Evolutionary conservation across 64 coral and sea anemone species (phyloP).

Genomic region (Actinia tenebrosa): DNA sequence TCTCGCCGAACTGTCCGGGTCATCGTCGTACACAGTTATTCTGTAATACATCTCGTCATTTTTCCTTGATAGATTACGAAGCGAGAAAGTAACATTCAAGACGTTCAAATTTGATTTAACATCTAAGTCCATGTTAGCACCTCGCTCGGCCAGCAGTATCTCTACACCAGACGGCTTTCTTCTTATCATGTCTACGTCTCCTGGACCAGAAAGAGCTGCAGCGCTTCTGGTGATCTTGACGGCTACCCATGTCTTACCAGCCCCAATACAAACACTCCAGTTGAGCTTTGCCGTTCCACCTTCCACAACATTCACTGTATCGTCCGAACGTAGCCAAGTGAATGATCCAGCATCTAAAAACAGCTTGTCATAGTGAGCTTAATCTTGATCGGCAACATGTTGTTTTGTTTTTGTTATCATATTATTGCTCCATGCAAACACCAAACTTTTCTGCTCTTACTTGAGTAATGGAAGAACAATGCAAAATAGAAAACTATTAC

Average conservation of each 20-base stretch:
- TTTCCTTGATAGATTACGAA: too few species aligned
- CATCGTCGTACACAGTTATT: too few species aligned
- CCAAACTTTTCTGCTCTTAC: not conserved
- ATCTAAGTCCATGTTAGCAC: too few species aligned
- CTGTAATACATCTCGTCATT: too few species aligned
- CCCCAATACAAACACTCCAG: not conserved
- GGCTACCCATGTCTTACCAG: too few species aligned
- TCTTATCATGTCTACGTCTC: too few species aligned
- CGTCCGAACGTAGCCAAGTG: not conserved
- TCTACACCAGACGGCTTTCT: too few species aligned
- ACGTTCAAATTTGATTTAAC: too few species aligned
- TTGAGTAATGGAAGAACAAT: not conserved
- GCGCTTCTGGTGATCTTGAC: not conserved
- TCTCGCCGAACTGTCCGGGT: not conserved
- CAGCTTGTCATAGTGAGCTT: not conserved
- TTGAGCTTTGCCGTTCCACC: not conserved
- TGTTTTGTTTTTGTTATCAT: not conserved
- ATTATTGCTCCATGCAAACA: not conserved
- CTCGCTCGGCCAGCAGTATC: too few species aligned
- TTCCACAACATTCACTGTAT: not conserved
- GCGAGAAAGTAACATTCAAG: too few species aligned
- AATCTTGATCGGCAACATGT: not conserved
- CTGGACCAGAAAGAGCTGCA: not conserved
- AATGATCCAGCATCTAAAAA: not conserved
- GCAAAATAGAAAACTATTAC: not conserved